Evolutionary conservation across 2,113 vertebrate genomes (phyloP).

Genomic region (Xenotilapia caudafasciata): DNA sequence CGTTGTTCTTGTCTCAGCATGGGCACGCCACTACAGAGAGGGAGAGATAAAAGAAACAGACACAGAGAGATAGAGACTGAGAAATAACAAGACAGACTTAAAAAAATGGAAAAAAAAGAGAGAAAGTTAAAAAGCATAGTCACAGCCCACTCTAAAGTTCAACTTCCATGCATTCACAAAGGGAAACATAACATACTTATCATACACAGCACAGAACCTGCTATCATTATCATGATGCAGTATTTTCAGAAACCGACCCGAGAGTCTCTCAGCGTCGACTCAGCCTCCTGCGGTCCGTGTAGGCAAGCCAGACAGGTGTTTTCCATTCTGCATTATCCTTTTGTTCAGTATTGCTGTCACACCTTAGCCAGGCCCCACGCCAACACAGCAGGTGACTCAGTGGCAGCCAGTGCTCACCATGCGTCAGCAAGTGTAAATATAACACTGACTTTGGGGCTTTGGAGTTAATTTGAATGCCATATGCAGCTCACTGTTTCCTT

Average conservation of each 20-base stretch:
- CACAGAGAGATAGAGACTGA: neutral
- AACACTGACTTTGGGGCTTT: conserved; percentile 12
- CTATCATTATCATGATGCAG: neutral
- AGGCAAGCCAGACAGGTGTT: conserved; percentile 35
- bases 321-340: conserved; percentile 15
- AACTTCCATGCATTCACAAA: neutral
- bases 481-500: neutral
- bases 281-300: neutral
- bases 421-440: conserved; percentile 12
- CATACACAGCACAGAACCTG: neutral
- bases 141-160: neutral
- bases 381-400: conserved; percentile 15
- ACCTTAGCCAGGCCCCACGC: conserved; percentile 17
- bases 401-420: neutral
- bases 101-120: neutral
- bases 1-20: neutral
- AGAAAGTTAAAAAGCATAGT: neutral
- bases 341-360: conserved; percentile 7
- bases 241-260: neutral
- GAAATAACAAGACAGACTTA: neutral
- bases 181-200: neutral
- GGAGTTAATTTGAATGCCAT: neutral
- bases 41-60: neutral
- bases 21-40: neutral
- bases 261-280: neutral